phyloP scores from a whole-genome alignment of 1,140 invertebrate genomes.

The Rhizoglyphus robini region DNA sequence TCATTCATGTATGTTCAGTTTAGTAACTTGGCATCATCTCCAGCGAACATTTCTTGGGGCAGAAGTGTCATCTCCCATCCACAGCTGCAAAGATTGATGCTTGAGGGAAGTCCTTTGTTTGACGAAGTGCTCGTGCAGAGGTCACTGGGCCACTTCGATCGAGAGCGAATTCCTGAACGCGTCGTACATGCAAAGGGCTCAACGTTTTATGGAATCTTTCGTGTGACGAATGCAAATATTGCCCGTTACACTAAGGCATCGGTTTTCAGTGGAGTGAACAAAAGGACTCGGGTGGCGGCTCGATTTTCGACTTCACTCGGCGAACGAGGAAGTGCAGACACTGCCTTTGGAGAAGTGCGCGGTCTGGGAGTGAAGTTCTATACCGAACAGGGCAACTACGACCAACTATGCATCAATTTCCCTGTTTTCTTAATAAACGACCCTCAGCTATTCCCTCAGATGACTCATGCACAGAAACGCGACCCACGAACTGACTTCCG shows the following conservation, averaged over 20 bases:
- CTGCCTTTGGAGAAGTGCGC: conserved; percentile 68
- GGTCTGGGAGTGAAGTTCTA: conserved; percentile 93
- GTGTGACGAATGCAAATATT: conserved; percentile 49
- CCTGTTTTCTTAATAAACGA: conserved; percentile 93
- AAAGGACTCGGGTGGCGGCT: conserved; percentile 61
- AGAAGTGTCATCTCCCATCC: too few relatives aligned
- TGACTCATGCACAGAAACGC: conserved; percentile 83
- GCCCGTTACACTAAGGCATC: conserved; percentile 64
- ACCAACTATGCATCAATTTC: conserved; percentile 88
- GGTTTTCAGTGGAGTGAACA: conserved; percentile 42
- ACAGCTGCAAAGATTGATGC: too few relatives aligned
- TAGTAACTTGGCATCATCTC: too few relatives aligned
- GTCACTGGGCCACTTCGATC: conserved; percentile 70
- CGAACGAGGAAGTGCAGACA: conserved; percentile 77
- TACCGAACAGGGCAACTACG: conserved; percentile 90
- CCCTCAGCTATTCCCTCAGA: conserved; percentile 77
- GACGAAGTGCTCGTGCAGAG: conserved; percentile 74
- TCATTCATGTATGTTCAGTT: too few relatives aligned
- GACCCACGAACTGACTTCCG: conserved; percentile 84
- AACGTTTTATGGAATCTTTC: conserved; percentile 93
- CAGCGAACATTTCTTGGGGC: too few relatives aligned
- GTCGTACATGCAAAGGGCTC: conserved; percentile 96
- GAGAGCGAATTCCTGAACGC: conserved; percentile 89
- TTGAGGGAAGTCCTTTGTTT: conserved; percentile 64
- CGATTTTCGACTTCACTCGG: conserved; percentile 75